Base-by-base conservation (phyloP, 2,888 invertebrate species). In the Camponotus fellah region DNA sequence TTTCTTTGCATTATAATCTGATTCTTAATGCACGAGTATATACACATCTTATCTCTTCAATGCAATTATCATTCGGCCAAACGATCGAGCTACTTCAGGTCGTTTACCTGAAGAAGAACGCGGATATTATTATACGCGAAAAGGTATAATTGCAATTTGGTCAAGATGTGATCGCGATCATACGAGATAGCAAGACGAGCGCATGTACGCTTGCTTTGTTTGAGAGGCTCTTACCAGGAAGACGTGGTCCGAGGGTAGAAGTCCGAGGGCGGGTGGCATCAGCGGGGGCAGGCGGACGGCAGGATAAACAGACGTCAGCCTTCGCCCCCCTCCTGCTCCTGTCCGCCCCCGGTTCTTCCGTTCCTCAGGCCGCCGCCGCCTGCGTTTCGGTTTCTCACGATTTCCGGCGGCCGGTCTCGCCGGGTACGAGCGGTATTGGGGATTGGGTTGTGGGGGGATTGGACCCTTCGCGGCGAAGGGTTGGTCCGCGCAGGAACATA, bases 241-340 rank as follows among this genome's bases (percentile, higher is more conserved):
- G 94, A 94, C 93, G 94, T 94, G 93, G 93, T 94, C 94, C 93
- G 94, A 94, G 93, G 94, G 92, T 92, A 94, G 94, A 95, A 94
- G 94, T 93, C 94, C 94, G 95, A 94, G 95, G 94, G 95, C 95
- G 95, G 96, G 96, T 95, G 94, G 93, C 94, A 94, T 94, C 94
- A 96, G 96, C 96, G 96, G 95, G 96, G 96, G 96, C 96, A 96
- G 96, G 96, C 96, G 95, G 95, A 95, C 95, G 95, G 94, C 91
- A 92, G 94, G 93, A 91, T 93, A 93, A 92, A 93, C 91, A 92
- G 94, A 93, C 92, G 94, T 93, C 91, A 93, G 92, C 92, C 93
- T 93, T 93, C 93, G 94, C 94, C 94, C 94, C 93, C 93, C 94
- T 92, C 93, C 93, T 91, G 93, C 91, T 92, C 93, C 93, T 90